A percentile compares a stretch with the other conserved stretches of the same genome.
phyloP scores from a whole-genome alignment of 2,888 invertebrate species.

The Philopedon plagiatum region DNA sequence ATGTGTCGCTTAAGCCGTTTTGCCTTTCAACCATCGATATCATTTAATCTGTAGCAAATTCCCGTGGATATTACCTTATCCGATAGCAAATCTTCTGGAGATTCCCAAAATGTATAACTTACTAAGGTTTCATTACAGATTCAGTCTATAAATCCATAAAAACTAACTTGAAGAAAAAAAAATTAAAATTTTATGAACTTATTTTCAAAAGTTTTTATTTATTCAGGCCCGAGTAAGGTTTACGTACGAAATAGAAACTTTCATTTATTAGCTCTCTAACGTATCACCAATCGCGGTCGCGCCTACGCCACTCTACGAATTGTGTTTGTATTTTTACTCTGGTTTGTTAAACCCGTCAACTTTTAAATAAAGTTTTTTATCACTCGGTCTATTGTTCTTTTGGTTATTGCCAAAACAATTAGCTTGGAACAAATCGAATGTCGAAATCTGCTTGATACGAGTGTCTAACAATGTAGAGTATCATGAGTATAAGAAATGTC shows the following conservation, averaged over 20 bases:
- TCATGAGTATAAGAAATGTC: slow-evolving; percentile 3
- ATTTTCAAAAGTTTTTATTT: no score
- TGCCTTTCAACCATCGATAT: no score
- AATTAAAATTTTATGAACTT: no score
- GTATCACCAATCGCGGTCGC: background rate
- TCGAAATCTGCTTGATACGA: slow-evolving; percentile 6
- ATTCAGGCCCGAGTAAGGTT: no score
- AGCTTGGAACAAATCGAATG: slow-evolving; percentile 1
- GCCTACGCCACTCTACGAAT: background rate
- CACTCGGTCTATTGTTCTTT: background rate
- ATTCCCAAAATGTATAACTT: no score
- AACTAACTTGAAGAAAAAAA: no score
- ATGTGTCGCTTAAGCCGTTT: no score
- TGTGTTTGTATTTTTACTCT: slow-evolving; percentile 10
- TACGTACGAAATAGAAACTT: background rate
- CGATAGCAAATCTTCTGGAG: no score
- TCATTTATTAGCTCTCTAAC: background rate
- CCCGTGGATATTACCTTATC: no score
- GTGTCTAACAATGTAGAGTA: background rate
- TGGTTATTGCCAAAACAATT: slow-evolving; percentile 6
- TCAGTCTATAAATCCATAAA: no score
- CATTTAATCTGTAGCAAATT: no score
- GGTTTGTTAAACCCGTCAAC: slow-evolving; percentile 12
- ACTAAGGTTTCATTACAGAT: no score
- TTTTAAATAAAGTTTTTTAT: slow-evolving; percentile 3